Conservation (phyloP, 2,888 invertebrate genomes). For the Chaitophorus viminalis region DNA sequence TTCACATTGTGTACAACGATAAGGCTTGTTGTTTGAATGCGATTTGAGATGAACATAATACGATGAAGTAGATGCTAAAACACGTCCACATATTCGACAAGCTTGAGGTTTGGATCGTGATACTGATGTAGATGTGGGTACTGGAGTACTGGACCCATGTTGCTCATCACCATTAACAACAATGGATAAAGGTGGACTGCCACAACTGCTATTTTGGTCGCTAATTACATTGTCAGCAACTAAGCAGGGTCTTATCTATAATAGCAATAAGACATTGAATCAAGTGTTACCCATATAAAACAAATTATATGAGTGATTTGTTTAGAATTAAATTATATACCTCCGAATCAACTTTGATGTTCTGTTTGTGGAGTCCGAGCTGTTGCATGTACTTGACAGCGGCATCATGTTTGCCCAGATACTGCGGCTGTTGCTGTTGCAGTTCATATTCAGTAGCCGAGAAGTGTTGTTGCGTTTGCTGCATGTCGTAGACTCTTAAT, state of each 20-base stretch:
- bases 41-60: conserved; percentile 86
- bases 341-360: conserved; percentile 58
- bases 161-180: conserved; percentile 56
- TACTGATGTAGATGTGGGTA: conserved; percentile 45
- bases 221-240: conserved; percentile 54
- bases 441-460: conserved; percentile 55
- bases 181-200: conserved; percentile 55
- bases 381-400: conserved; percentile 60
- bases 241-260: conserved; percentile 53
- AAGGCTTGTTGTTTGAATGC: conserved; percentile 83
- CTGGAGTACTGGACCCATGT: conserved; percentile 52
- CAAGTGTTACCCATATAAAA: background rate
- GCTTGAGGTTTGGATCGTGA: conserved; percentile 71
- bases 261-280: background rate
- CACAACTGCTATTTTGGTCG: conserved; percentile 53
- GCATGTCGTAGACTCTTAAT: conserved; percentile 34
- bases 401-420: conserved; percentile 55
- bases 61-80: conserved; percentile 79
- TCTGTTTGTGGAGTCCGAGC: conserved; percentile 53
- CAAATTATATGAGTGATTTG: background rate
- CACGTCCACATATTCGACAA: conserved; percentile 82
- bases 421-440: conserved; percentile 57
- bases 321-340: background rate
- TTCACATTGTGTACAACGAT: conserved; percentile 81
- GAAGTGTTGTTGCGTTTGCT: conserved; percentile 52